Conservation (phyloP, 2,888 invertebrate genomes). For the Stenurella melanura region DNA sequence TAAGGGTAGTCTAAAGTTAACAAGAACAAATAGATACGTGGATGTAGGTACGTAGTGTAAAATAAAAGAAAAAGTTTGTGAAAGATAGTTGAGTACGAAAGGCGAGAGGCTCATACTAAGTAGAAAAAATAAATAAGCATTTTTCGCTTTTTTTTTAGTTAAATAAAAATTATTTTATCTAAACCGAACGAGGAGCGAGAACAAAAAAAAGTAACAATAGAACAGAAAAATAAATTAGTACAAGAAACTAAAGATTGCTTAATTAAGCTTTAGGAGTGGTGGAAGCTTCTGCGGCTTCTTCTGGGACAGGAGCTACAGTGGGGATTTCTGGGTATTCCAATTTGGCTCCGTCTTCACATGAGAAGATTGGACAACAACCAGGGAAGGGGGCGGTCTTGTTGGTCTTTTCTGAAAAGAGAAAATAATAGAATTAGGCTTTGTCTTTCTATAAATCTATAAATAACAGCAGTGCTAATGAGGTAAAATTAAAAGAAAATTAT, state of each 20-base stretch:
- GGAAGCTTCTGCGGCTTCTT: conserved; percentile 57
- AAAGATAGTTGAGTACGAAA: background rate
- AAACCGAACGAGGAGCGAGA: background rate
- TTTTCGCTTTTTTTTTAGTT: background rate
- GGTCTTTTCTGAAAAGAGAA: conserved; percentile 81
- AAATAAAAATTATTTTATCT: conserved; percentile 23
- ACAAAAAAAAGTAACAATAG: conserved; percentile 8
- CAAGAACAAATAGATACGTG: conserved; percentile 6
- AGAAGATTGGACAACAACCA: conserved; percentile 88
- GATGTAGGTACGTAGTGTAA: background rate
- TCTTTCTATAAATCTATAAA: too few relatives aligned
- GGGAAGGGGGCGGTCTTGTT: conserved; percentile 94
- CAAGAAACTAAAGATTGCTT: conserved; percentile 23
- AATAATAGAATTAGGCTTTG: conserved; percentile 8
- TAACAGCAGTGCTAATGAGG: too few relatives aligned
- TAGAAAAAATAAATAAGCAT: conserved; percentile 26
- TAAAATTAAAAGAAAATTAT: too few relatives aligned
- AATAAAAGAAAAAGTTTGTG: background rate
- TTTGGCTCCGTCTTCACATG: conserved; percentile 89
- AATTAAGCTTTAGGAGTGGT: conserved; percentile 64
- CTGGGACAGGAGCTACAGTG: conserved; percentile 71
- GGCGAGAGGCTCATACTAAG: conserved; percentile 1
- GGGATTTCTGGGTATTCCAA: conserved; percentile 91
- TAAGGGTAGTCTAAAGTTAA: conserved; percentile 9
- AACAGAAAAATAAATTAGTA: conserved; percentile 36